These are phyloP conservation scores for Tipula unca DNA, from an alignment of 2,888 invertebrate species.

Conservation along the genomic window DNA sequence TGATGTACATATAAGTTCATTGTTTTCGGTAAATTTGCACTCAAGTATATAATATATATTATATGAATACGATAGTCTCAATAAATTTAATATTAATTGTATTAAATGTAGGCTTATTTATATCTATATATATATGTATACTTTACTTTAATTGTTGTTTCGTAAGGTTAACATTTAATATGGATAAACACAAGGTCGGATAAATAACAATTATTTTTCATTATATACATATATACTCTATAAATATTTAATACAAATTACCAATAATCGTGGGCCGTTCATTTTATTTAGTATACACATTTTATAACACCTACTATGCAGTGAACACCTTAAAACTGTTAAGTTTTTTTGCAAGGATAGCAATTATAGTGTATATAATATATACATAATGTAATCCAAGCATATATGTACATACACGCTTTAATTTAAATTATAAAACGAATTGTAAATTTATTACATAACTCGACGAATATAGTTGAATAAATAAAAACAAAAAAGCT, in stretches of 20 bases:
- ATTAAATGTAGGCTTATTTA: background rate
- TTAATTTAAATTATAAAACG: background rate
- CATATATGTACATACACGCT: background rate
- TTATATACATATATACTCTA: background rate
- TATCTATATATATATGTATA: background rate
- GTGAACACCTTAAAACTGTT: background rate
- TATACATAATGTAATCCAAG: background rate
- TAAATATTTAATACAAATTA: background rate
- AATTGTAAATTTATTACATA: background rate
- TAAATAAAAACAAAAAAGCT: background rate
- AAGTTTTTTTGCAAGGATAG: background rate
- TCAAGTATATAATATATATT: too few species aligned
- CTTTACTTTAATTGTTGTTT: background rate
- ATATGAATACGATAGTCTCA: too few species aligned
- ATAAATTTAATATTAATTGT: background rate
- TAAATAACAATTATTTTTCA: background rate
- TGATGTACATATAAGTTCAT: too few species aligned
- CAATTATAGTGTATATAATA: background rate
- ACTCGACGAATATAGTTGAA: background rate
- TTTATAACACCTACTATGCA: background rate
- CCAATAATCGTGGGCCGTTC: background rate
- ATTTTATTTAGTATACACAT: background rate
- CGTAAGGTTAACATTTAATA: background rate
- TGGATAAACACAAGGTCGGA: background rate
- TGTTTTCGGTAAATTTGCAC: too few species aligned